These are phyloP conservation scores for Epinephelus coioides DNA, from an alignment of 2,797 vertebrate species.

Conservation along the genomic window DNA sequence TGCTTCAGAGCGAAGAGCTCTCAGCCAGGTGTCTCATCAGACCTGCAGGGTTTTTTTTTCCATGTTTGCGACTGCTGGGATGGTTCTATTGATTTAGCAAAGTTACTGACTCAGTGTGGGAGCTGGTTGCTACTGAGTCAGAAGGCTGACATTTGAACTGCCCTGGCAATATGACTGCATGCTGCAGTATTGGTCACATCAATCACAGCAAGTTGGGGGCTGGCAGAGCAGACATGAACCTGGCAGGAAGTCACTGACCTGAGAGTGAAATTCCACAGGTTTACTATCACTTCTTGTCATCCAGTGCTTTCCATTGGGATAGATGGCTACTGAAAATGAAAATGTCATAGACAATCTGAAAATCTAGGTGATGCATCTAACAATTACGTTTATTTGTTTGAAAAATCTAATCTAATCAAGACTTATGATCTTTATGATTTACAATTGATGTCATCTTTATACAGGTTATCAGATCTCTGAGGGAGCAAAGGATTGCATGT, in stretches of 20 bases:
- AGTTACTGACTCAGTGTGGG: constrained; percentile 42
- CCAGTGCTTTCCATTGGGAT: constrained; percentile 5
- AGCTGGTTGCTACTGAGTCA: constrained; percentile 60
- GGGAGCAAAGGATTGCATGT: background rate
- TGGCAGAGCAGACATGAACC: constrained; percentile 41
- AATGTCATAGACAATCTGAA: background rate
- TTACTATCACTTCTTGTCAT: constrained; percentile 48
- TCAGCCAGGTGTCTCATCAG: constrained; percentile 56
- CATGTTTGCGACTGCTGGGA: constrained; percentile 4
- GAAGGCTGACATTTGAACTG: constrained; percentile 64
- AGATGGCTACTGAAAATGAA: background rate
- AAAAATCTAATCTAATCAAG: constrained; percentile 19
- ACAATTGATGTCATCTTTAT: background rate
- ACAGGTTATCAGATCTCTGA: constrained; percentile 15
- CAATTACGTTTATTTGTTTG: background rate
- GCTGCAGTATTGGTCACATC: constrained; percentile 53
- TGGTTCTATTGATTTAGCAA: constrained; percentile 40
- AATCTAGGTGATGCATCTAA: background rate
- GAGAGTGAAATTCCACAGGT: constrained; percentile 53
- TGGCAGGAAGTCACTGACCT: constrained; percentile 61
- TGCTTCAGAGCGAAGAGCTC: constrained; percentile 30
- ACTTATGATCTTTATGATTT: constrained; percentile 16
- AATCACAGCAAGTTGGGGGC: constrained; percentile 49
- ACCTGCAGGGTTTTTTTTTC: constrained; percentile 19
- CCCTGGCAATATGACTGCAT: constrained; percentile 30